These are phyloP conservation scores for Callitettix versicolor DNA, from an alignment of 1,140 invertebrate genomes.

Conservation along the genomic window DNA sequence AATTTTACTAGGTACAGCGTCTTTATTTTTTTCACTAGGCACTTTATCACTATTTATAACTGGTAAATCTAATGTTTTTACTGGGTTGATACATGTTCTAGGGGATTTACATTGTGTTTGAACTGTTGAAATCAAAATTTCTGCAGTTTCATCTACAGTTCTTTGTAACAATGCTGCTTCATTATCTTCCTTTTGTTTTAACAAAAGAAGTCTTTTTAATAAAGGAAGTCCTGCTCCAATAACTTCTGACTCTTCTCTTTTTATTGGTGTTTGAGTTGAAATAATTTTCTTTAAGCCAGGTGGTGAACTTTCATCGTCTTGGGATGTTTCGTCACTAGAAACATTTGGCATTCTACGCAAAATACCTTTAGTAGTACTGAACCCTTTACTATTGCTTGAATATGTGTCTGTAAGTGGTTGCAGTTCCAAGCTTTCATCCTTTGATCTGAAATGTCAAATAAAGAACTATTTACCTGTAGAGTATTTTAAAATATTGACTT, in stretches of 20 bases:
- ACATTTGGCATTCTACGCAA: slow-evolving; percentile 57
- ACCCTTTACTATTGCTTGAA: slow-evolving; percentile 27
- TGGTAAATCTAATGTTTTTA: too few species aligned
- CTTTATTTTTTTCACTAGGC: too few species aligned
- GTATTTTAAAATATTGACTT: too few species aligned
- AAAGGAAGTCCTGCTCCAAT: slow-evolving; percentile 63
- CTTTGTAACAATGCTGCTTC: slow-evolving; percentile 35
- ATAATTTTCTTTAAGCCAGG: slow-evolving; percentile 35
- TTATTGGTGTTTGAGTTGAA: slow-evolving; percentile 11
- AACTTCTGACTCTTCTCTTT: slow-evolving; percentile 39
- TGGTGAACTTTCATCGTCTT: slow-evolving; percentile 38
- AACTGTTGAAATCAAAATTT: slow-evolving; percentile 21
- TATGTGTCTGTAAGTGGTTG: slow-evolving; percentile 42
- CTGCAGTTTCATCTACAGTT: slow-evolving; percentile 16
- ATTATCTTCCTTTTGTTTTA: slow-evolving; percentile 68
- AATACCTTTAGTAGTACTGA: slow-evolving; percentile 37
- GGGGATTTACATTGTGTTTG: slow-evolving; percentile 18
- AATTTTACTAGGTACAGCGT: too few species aligned
- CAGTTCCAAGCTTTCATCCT: slow-evolving; percentile 50
- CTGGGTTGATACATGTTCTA: too few species aligned
- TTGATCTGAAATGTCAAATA: slow-evolving; percentile 34
- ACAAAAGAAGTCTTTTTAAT: slow-evolving; percentile 61
- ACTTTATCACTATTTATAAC: too few species aligned
- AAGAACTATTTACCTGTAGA: too few species aligned
- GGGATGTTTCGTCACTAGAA: slow-evolving; percentile 49